Base-by-base conservation (phyloP, 2,113 vertebrate species). In the Aix galericulata region DNA sequence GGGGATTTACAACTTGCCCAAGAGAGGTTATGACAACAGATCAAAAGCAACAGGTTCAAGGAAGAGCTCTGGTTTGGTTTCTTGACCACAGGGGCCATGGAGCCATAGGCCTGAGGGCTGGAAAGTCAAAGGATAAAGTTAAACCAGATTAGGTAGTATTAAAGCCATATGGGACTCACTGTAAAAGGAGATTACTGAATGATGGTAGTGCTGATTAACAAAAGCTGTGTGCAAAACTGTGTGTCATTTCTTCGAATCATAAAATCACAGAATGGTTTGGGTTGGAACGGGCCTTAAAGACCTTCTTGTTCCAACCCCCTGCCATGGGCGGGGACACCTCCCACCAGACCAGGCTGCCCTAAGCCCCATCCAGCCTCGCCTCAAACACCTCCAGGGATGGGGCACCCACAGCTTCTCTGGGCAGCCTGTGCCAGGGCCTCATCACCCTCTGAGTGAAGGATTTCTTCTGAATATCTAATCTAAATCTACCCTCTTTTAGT, bases 1-100 rank as follows among this genome's bases (percentile, higher is more conserved):
- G 46, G 62, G 21, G 52, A 80, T 58, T 34, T 66, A 62, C 74
- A 64, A 42, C 48, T 63, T 64, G 27, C 22, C 26, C 10, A 48
- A 53, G 14, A 67, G 46, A 78, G 64, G 32, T 40, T 26, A 63
- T 9, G 79, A 8, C 0, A 3, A 25, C 6, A 29, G 32, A 82
- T 53, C 42, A 81, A 84, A 48, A 77, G 32, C 59, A 40, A 13
- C 0, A 1, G 18, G 32, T 77, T 85, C 0, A 1, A 53, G 48
- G 63, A 26, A 38, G n/a, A 76, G 71, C 56, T 77, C 64, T 60
- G 34, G 32, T 73, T 91, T 26, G 18, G 25, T 85, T 67, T 63
- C 88, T 91, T 63, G 22, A 77, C 58, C 15, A 5, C 13, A 17
- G 27, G 5, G 34, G 8, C n/a, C 27, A 44, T 13, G 3, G 21